phyloP scores from a whole-genome alignment of 2,113 vertebrate species.

The Rhagologus leucostigma region DNA sequence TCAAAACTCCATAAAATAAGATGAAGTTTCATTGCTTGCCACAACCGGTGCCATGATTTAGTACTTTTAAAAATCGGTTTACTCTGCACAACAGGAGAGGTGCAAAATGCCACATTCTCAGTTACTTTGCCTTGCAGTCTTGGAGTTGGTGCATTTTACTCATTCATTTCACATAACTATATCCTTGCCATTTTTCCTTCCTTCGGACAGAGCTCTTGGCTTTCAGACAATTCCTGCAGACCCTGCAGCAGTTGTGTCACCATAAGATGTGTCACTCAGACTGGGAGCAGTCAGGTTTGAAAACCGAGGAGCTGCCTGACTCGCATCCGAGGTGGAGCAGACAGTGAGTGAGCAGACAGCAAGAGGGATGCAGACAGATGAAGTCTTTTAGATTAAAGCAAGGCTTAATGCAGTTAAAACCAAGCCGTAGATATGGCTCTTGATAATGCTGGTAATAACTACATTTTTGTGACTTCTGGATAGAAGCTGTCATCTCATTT shows the following conservation, averaged over 20 bases:
- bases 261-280: constrained; percentile 47
- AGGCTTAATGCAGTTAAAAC: not conserved
- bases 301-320: constrained; percentile 24
- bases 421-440: not conserved
- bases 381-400: not conserved
- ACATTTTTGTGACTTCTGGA: not conserved
- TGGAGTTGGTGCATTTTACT: not conserved
- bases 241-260: constrained; percentile 60
- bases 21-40: not conserved
- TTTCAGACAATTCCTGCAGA: constrained; percentile 55
- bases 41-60: constrained; percentile 1
- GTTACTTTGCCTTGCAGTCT: not conserved
- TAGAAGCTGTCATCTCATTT: not conserved
- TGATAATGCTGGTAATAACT: not conserved
- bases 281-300: constrained; percentile 48
- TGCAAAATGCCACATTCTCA: not conserved
- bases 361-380: not conserved
- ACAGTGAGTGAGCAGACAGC: constrained; percentile 2
- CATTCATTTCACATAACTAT: constrained; percentile 24
- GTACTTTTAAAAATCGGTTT: not conserved
- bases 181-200: constrained; percentile 43
- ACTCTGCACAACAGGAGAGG: not conserved
- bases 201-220: constrained; percentile 48
- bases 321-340: constrained; percentile 17
- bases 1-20: not conserved